Percentiles rank a stretch among this genome's conserved stretches.
phyloP scores from a whole-genome alignment of 1,140 invertebrate species.

The Monomorium pharaonis region DNA sequence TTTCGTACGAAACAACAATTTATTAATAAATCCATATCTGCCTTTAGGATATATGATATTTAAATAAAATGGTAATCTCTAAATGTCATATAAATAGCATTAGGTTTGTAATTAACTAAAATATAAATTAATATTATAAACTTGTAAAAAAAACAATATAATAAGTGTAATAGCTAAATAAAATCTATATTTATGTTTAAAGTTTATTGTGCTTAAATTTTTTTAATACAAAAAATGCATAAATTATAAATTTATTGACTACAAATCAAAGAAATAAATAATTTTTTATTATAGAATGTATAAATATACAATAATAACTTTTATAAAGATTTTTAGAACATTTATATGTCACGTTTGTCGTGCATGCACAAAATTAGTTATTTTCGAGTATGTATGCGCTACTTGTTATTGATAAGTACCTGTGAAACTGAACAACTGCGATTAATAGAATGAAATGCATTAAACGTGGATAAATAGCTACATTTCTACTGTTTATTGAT shows the following conservation, averaged over 20 bases:
- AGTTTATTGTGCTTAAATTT: no score
- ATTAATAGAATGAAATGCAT: slow-evolving; percentile 19
- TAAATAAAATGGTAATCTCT: slow-evolving; percentile 16
- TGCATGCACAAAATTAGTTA: neutral
- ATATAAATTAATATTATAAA: neutral
- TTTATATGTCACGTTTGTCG: slow-evolving; percentile 5
- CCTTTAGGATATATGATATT: neutral
- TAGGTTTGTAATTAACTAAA: neutral
- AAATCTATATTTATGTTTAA: no score
- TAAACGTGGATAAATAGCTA: neutral
- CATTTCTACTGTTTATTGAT: slow-evolving; percentile 3
- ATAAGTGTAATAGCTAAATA: neutral
- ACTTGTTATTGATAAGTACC: slow-evolving; percentile 14
- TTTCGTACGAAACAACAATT: neutral
- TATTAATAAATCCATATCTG: neutral
- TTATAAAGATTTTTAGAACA: neutral
- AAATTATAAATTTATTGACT: neutral
- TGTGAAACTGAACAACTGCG: neutral
- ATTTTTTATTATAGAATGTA: neutral
- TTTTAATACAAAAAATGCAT: neutral
- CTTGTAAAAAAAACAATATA: neutral
- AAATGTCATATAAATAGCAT: neutral
- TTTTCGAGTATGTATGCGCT: neutral
- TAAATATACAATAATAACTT: neutral
- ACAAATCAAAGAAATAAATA: neutral